Evolutionary conservation across 2,113 vertebrate genomes (phyloP).

Genomic region (Herpetotheres cachinnans): DNA sequence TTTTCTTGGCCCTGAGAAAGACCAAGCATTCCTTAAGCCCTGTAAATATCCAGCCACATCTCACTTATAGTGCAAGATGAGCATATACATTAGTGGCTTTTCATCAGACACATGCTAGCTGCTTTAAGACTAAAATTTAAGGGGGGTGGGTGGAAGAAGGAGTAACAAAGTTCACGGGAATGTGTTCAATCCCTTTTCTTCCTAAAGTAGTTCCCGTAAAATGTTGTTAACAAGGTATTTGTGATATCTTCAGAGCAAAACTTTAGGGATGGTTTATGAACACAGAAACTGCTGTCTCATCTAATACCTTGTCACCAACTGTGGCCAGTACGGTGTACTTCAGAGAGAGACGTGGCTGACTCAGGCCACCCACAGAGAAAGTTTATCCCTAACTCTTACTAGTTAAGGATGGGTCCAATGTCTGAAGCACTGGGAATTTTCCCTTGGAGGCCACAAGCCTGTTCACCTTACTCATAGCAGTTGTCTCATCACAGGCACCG

Average conservation of each 20-base stretch:
- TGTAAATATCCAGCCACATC: neutral
- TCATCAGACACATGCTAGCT: neutral
- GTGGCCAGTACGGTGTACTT: neutral
- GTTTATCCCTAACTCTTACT: neutral
- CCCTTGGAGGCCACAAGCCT: neutral
- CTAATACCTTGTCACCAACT: neutral
- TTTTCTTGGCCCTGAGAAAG: constrained; percentile 57
- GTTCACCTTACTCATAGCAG: neutral
- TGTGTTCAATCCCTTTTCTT: neutral
- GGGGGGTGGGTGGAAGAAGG: neutral
- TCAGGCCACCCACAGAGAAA: neutral
- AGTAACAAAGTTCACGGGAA: neutral
- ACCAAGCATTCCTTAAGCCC: neutral
- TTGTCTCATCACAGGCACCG: neutral
- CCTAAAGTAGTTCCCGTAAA: neutral
- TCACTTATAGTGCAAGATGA: neutral
- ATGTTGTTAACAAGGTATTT: neutral
- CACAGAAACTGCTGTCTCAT: neutral
- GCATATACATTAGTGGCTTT: neutral
- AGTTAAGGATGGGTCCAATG: neutral
- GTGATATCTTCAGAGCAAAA: neutral
- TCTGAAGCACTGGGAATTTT: neutral
- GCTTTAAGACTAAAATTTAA: neutral
- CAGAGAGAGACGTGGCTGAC: neutral
- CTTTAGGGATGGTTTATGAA: rapidly evolving